Conservation (phyloP, 2,113 vertebrate genomes). For the Clarias gariepinus region DNA sequence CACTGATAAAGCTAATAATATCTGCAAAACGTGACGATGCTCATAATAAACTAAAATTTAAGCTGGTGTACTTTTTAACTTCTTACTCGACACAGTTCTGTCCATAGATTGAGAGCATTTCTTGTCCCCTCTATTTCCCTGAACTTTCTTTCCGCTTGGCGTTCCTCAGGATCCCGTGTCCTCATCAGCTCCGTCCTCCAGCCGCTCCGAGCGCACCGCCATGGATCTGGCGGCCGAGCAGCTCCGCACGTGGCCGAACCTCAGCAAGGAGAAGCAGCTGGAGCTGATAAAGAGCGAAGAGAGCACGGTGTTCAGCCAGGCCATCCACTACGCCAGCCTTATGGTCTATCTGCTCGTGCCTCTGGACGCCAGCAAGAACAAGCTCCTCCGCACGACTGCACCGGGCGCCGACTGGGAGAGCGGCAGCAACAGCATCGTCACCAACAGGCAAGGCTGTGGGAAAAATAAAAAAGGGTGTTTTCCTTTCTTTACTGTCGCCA, state of each 20-base stretch:
- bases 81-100: neutral
- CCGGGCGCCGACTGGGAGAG: conserved; percentile 94
- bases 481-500: conserved; percentile 12
- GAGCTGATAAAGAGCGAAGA: conserved; percentile 94
- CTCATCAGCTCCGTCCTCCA: neutral
- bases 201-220: conserved; percentile 81
- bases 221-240: conserved; percentile 96
- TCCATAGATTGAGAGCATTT: neutral
- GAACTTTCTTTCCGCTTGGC: neutral
- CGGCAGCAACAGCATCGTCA: conserved; percentile 97
- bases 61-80: neutral
- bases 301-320: conserved; percentile 97
- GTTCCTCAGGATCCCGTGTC: conserved; percentile 64
- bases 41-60: neutral
- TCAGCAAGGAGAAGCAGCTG: conserved; percentile 86
- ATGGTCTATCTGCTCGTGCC: conserved; percentile 98
- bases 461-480: neutral
- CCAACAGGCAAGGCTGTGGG: conserved; percentile 77
- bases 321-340: conserved; percentile 97
- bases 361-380: conserved; percentile 93
- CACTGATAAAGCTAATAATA: neutral
- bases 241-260: conserved; percentile 83
- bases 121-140: neutral
- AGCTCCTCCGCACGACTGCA: conserved; percentile 78
- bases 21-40: too few relatives aligned